phyloP scores from a whole-genome alignment of 2,888 invertebrate genomes.

The Ormia ochracea region DNA sequence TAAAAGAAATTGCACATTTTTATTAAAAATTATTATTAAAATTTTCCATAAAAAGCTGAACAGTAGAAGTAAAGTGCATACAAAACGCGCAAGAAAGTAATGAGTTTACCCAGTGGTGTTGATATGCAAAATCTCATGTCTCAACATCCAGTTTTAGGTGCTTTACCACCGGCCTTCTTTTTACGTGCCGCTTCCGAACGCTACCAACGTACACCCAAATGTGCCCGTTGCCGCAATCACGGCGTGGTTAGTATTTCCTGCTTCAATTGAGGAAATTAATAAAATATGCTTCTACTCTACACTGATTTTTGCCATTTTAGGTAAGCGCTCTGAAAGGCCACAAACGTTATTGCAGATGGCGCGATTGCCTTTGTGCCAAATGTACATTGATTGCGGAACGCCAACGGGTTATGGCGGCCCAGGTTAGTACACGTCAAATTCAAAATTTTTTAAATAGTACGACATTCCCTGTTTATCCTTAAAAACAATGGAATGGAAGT shows the following conservation, averaged over 20 bases:
- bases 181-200: constrained; percentile 92
- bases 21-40: not conserved
- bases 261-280: not conserved
- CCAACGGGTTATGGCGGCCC: constrained; percentile 98
- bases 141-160: constrained; percentile 88
- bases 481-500: not conserved
- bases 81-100: constrained; percentile 69
- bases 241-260: constrained; percentile 89
- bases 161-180: constrained; percentile 91
- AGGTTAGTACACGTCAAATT: constrained; percentile 80
- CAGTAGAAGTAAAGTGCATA: not conserved
- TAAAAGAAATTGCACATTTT: not conserved
- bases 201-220: constrained; percentile 97
- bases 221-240: constrained; percentile 97
- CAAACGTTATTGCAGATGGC: constrained; percentile 97
- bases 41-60: constrained; percentile 2
- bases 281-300: too few species aligned
- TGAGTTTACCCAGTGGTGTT: constrained; percentile 91
- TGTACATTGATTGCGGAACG: constrained; percentile 98
- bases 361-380: constrained; percentile 98
- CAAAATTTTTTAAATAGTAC: not conserved
- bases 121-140: constrained; percentile 92
- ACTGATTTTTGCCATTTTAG: constrained; percentile 66
- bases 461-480: too few species aligned
- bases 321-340: constrained; percentile 85